Evolutionary conservation across 2,888 invertebrate genomes (phyloP), one percentile per base, ranked within the genome.

Genomic region (Pegoplata infirma): DNA sequence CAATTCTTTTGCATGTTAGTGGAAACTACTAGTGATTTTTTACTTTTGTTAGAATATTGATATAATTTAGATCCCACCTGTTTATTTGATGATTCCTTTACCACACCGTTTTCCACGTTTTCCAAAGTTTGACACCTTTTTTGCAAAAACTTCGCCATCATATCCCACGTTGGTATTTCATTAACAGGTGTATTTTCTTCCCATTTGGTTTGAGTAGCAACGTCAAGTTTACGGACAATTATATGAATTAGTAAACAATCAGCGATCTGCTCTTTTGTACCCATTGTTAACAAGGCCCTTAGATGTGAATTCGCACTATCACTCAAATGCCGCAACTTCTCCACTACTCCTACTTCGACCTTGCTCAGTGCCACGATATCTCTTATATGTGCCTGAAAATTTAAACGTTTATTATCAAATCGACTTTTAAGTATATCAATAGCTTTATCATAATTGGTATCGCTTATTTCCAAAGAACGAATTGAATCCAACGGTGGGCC

Each of bases 311-410:
- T 78, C n/a, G 69, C 14, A 1, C 23, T 58, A 58, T 78, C 80
- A 12, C 64, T 76, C 14, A 68, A 32, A 19, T 73, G 44, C 21
- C 76, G 72, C 14, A 82, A 68, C 23, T 47, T 51, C 28, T 12
- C 36, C 3, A 63, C 68, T 16, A 75, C 75, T 14, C 55, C 75
- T 25, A n/a, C 64, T 7, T 80, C 67, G 19, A 82, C 64, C 19
- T 55, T 51, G 7, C 56, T 47, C n/a, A 80, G 21, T 14, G 44
- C 55, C 44, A 81, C 64, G 17, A 80, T 76, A 23, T 78, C 74
- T 56, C 76, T 56, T 10, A 80, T 68, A 32, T 80, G 73, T 58
- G 73, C 71, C 74, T 79, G 69, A 64, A 79, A 74, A 66, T 49
- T 78, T 21, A 73, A 58, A 68, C 67, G 72, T 28, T 68, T 73